Conservation (phyloP, 2,888 invertebrate genomes). For the Lymantria monacha region DNA sequence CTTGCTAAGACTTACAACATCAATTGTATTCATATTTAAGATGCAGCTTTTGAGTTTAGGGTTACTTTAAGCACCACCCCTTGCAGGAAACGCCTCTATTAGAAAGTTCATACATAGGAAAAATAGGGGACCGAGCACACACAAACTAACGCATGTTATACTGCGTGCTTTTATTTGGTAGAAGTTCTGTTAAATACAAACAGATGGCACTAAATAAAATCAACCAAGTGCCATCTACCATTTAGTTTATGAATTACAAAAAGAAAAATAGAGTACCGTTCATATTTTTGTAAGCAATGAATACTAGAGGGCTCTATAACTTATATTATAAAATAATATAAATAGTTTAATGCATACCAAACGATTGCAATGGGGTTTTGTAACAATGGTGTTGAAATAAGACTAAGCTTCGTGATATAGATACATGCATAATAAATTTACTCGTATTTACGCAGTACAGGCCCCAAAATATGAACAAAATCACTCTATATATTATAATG, state of each 20-base stretch:
- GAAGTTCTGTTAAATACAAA: slow-evolving; percentile 26
- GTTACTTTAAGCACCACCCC: slow-evolving; percentile 52
- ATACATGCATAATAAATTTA: background rate
- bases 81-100: slow-evolving; percentile 44
- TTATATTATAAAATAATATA: background rate
- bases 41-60: slow-evolving; percentile 30
- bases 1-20: too few species aligned
- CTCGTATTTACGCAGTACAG: background rate
- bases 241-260: slow-evolving; percentile 12
- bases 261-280: slow-evolving; percentile 2
- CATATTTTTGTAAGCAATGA: slow-evolving; percentile 4
- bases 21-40: background rate
- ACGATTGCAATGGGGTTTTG: too few species aligned
- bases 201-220: slow-evolving; percentile 47
- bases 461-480: background rate
- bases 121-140: slow-evolving; percentile 10
- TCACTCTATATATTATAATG: too few species aligned
- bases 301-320: slow-evolving; percentile 24
- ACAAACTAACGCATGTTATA: background rate
- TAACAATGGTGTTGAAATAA: too few species aligned
- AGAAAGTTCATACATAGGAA: slow-evolving; percentile 27
- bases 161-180: slow-evolving; percentile 4
- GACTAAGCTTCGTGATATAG: background rate
- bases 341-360: background rate
- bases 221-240: slow-evolving; percentile 41